Base-by-base conservation (phyloP, 2,888 invertebrate genomes). In the Drosophila birchii region DNA sequence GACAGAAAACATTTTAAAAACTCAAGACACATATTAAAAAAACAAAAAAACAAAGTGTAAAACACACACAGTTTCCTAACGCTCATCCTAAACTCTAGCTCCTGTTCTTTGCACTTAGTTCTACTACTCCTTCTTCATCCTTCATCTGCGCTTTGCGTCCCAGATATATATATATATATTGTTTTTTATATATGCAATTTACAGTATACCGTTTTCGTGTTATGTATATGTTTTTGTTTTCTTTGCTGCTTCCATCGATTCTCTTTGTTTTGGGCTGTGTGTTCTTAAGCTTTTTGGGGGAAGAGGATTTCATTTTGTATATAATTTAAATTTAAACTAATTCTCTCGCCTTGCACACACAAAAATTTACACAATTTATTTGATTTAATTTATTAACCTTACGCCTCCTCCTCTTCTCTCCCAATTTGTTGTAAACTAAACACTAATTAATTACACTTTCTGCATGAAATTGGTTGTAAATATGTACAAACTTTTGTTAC, bases 271-370 rank as follows among this genome's bases (percentile, higher is more conserved):
- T 49, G 68, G 57, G 70, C 29, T 29, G 58, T 82, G 63, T 62
- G 57, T 32, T 64, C 32, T 64, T 66, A 38, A 38, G 53, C 36
- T 54, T 54, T 54, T 23, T 38, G 11, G 36, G 53, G 53, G 53
- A 53, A 36, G 53, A 23, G 56, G 56, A 53, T 59, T 66, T 34
- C 44, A 61, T 38, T 39, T 55, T 45, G 49, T 71, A 47, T 76
- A 58, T 66, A 66, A 76, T 78, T 62, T 89, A 89, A 68, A 89
- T 89, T 87, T 88, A 88, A 86, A 80, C 86, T 89, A 89, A 82
- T 78, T 73, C 68, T 79, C 82, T 51, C 51, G 78, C 85, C 84
- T 87, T 81, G 77, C 86, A 82, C 80, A 85, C 88, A 78, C 80
- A 82, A 81, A 84, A 87, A 85, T 86, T 84, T 89, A 89, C 76